These are phyloP conservation scores for Limnephilus rhombicus DNA, from an alignment of 2,888 invertebrate genomes.

Conservation along the genomic window DNA sequence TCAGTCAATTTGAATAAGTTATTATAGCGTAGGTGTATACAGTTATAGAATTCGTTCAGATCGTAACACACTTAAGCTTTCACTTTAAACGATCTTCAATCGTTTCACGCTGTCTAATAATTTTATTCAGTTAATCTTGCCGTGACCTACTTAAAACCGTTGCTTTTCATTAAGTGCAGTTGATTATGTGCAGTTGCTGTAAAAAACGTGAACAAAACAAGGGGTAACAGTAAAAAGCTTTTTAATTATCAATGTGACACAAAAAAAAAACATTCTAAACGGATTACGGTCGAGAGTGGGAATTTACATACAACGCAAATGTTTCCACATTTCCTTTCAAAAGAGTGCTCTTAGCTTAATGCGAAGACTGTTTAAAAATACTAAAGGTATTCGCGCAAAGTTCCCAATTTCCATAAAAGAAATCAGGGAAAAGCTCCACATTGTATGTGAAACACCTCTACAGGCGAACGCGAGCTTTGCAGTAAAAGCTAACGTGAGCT, in stretches of 20 bases:
- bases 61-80: too few relatives aligned
- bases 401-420: slow-evolving; percentile 45
- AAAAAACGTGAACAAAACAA: neutral
- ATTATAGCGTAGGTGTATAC: too few relatives aligned
- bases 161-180: neutral
- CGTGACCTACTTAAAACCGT: neutral
- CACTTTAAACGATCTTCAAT: too few relatives aligned
- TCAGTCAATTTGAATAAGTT: too few relatives aligned
- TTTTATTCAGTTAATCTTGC: neutral
- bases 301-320: slow-evolving; percentile 35
- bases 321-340: slow-evolving; percentile 24
- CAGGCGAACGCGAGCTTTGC: neutral
- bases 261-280: neutral
- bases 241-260: slow-evolving; percentile 14
- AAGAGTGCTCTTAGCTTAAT: slow-evolving; percentile 40
- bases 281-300: slow-evolving; percentile 19
- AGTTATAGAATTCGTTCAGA: too few relatives aligned
- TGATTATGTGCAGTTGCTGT: neutral
- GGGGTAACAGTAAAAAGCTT: neutral
- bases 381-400: slow-evolving; percentile 31
- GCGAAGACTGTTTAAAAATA: slow-evolving; percentile 38
- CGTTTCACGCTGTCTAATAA: neutral
- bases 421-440: slow-evolving; percentile 42
- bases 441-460: slow-evolving; percentile 30
- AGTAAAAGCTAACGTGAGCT: slow-evolving; percentile 18